These are phyloP conservation scores for Oostethus manadensis DNA, from an alignment of 2,113 vertebrate species.

Conservation along the genomic window DNA sequence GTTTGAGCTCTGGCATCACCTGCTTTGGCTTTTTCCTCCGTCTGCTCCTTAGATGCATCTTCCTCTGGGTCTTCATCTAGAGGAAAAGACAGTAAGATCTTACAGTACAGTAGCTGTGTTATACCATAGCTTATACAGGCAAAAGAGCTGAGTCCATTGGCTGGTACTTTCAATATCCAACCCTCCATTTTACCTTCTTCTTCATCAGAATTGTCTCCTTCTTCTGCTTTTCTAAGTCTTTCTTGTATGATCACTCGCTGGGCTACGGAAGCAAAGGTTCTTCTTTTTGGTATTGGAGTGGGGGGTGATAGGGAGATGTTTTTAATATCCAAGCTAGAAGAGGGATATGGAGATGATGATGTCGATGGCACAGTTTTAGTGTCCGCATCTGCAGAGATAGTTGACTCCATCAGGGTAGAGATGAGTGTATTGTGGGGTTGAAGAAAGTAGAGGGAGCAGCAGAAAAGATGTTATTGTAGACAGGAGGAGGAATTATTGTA, in stretches of 20 bases:
- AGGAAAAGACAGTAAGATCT: constrained; percentile 8
- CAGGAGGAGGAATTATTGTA: constrained; percentile 19
- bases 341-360: constrained; percentile 11
- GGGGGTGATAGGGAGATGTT: neutral
- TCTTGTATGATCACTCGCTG: constrained; percentile 68
- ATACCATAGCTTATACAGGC: neutral
- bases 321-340: neutral
- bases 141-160: too few relatives aligned
- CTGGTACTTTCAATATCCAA: constrained; percentile 3
- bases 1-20: constrained; percentile 87
- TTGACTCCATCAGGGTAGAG: constrained; percentile 1
- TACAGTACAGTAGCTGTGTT: constrained; percentile 1
- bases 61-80: constrained; percentile 70
- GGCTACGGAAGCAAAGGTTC: constrained; percentile 59
- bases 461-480: constrained; percentile 11
- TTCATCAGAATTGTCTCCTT: constrained; percentile 45
- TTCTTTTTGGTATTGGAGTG: constrained; percentile 3
- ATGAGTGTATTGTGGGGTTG: constrained; percentile 4
- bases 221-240: constrained; percentile 60
- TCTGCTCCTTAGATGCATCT: constrained; percentile 76
- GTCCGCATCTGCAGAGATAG: neutral
- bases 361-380: constrained; percentile 7
- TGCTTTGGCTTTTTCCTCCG: constrained; percentile 80
- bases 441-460: neutral
- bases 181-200: constrained; percentile 55